Percentiles rank a stretch among this genome's conserved stretches.
Evolutionary conservation across 1,140 invertebrate genomes (phyloP).

Genomic region (Pemphigus obesinymphae): DNA sequence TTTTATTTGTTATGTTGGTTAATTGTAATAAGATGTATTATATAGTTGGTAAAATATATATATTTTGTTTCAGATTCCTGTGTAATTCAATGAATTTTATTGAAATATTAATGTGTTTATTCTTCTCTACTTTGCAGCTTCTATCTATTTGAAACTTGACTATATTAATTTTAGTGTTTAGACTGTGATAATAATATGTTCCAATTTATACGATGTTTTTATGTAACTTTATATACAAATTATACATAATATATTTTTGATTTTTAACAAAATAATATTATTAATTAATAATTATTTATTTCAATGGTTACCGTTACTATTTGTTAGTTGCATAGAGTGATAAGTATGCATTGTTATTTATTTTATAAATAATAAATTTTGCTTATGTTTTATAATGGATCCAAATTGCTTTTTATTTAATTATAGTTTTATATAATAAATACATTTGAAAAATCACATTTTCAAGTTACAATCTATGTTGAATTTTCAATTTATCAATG

Average conservation of each 20-base stretch:
- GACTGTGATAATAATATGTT: slow-evolving; percentile 2
- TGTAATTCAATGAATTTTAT: slow-evolving; percentile 31
- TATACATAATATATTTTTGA: neutral
- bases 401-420: neutral
- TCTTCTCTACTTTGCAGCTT: neutral
- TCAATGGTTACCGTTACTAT: neutral
- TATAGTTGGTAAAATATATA: neutral
- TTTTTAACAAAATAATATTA: neutral
- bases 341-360: neutral
- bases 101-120: slow-evolving; percentile 5
- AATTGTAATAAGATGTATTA: neutral
- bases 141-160: neutral
- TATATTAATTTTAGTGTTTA: neutral
- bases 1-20: neutral
- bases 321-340: neutral
- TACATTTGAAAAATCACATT: no score
- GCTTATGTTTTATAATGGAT: neutral
- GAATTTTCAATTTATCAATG: no score
- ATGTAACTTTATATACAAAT: neutral
- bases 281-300: neutral
- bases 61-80: slow-evolving; percentile 40
- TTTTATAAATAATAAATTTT: neutral
- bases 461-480: neutral
- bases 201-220: neutral
- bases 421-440: neutral